These are phyloP conservation scores for Lepus oiostolus DNA, from an alignment of 2,797 vertebrate genomes.

Conservation along the genomic window DNA sequence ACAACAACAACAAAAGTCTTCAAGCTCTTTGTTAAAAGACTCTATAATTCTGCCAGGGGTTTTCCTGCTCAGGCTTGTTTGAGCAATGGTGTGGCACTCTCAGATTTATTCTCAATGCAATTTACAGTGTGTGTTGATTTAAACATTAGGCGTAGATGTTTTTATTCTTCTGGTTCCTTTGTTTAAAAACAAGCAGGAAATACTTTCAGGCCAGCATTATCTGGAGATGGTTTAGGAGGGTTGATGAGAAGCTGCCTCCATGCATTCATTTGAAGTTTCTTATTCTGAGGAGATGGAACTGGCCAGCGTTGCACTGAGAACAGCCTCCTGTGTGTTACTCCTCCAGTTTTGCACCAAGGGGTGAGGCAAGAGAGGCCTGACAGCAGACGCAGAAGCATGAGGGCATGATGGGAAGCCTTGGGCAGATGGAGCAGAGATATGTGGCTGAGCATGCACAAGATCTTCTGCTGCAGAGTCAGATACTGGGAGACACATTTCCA, in stretches of 20 bases:
- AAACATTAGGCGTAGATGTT: background rate
- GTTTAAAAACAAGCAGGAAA: background rate
- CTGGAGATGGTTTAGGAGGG: background rate
- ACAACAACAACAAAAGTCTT: background rate
- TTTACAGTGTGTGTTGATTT: background rate
- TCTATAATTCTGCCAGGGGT: background rate
- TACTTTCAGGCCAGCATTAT: background rate
- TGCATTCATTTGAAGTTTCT: background rate
- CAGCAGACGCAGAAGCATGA: background rate
- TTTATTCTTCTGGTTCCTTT: constrained; percentile 1
- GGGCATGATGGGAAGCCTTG: no score
- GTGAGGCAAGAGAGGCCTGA: background rate
- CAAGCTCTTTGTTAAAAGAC: background rate
- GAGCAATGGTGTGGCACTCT: background rate
- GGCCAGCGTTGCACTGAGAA: background rate
- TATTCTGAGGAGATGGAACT: background rate
- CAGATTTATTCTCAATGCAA: background rate
- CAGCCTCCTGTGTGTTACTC: no score
- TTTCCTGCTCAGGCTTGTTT: background rate
- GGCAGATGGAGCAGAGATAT: no score
- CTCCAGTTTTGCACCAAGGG: background rate
- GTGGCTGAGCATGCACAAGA: background rate
- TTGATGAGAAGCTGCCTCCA: background rate
- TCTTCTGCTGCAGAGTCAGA: background rate
- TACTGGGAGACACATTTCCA: background rate